Conservation (phyloP, 2,113 vertebrate genomes). For the Perca schrenkii region DNA sequence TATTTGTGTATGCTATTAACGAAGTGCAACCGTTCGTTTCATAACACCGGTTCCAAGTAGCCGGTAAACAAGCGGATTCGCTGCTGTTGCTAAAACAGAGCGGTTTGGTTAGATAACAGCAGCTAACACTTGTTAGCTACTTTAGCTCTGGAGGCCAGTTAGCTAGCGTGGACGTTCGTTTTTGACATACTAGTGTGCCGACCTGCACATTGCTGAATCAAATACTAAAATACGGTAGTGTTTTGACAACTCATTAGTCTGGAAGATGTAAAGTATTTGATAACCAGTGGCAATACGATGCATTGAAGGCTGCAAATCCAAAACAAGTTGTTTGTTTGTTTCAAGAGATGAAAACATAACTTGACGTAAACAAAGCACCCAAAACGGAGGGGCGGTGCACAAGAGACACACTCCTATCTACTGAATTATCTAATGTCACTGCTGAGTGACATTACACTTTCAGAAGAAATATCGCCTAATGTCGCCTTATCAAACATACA, state of each 20-base stretch:
- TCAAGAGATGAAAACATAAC: not conserved
- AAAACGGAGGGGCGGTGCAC: too few species aligned
- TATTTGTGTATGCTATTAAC: not conserved
- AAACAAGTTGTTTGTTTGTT: not conserved
- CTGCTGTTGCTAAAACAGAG: conserved; percentile 28
- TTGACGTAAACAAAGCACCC: not conserved
- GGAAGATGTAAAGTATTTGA: not conserved
- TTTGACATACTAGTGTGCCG: not conserved
- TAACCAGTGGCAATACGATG: not conserved
- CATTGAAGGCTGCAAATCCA: rapidly evolving
- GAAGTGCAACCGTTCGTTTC: not conserved
- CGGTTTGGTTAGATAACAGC: conserved; percentile 34
- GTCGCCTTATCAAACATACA: too few species aligned
- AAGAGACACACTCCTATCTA: not conserved
- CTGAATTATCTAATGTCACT: not conserved
- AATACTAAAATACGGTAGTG: not conserved
- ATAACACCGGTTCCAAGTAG: not conserved
- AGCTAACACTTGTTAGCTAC: not conserved
- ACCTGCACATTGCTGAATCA: not conserved
- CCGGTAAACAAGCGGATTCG: conserved; percentile 12
- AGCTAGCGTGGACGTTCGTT: conserved; percentile 28
- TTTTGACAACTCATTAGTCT: not conserved
- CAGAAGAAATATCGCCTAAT: not conserved
- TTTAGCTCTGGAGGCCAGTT: conserved; percentile 11
- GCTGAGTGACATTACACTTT: not conserved